Percentiles rank a stretch among this genome's conserved stretches.
Conservation (phyloP, 2,797 vertebrate species). For the Chromis chromis region DNA sequence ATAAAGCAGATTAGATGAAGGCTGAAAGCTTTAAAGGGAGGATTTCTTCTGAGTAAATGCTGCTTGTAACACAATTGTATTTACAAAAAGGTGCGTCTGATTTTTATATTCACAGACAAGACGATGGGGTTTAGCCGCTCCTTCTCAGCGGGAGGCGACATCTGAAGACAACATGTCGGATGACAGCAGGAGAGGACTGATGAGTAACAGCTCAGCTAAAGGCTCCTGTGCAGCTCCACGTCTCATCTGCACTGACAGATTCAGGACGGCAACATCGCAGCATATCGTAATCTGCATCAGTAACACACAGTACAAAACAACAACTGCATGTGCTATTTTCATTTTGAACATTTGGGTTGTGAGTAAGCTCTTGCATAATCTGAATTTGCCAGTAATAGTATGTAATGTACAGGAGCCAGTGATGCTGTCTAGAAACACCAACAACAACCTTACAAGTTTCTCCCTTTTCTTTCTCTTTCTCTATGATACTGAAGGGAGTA, state of each 20-base stretch:
- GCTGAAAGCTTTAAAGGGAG: constrained; percentile 7
- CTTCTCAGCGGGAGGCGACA: constrained; percentile 29
- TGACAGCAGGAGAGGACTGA: constrained; percentile 52
- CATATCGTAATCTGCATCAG: constrained; percentile 37
- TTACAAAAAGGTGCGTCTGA: constrained; percentile 53
- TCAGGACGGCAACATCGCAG: constrained; percentile 53
- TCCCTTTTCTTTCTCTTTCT: background rate
- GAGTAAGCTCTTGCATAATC: background rate
- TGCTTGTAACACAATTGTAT: constrained; percentile 32
- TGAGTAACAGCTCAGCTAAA: constrained; percentile 65
- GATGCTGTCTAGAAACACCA: background rate
- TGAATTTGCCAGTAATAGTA: background rate
- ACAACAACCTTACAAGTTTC: background rate
- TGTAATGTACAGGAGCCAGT: background rate
- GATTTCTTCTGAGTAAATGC: constrained; percentile 31
- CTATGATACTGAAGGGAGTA: background rate
- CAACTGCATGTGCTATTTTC: background rate
- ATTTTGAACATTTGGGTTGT: constrained; percentile 11
- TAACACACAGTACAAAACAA: constrained; percentile 16
- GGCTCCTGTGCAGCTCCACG: constrained; percentile 29
- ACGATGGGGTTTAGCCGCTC: constrained; percentile 32
- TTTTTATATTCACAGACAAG: constrained; percentile 55
- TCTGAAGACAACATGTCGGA: constrained; percentile 47
- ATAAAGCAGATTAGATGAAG: constrained; percentile 16
- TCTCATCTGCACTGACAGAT: constrained; percentile 73